Conservation (phyloP, 2,888 invertebrate genomes). For the Clusia tigrina region DNA sequence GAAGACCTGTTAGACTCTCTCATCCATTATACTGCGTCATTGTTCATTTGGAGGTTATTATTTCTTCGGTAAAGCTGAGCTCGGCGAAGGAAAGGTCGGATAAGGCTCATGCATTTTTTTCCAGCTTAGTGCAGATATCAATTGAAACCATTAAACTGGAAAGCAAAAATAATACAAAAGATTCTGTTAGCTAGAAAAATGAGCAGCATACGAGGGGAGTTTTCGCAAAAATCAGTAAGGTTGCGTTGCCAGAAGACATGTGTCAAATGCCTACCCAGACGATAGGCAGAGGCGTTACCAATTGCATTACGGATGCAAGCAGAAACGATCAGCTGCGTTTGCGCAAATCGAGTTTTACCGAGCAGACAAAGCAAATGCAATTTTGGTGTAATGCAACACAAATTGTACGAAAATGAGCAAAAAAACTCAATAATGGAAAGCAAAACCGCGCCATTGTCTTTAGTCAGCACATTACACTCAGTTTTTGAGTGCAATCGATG, state of each 20-base stretch:
- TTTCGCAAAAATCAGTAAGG: not conserved
- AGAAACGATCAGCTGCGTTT: not conserved
- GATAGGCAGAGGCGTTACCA: not conserved
- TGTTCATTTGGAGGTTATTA: too few species aligned
- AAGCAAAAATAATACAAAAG: too few species aligned
- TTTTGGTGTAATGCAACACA: not conserved
- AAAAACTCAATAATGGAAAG: not conserved
- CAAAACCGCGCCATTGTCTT: not conserved
- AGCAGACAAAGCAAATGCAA: not conserved
- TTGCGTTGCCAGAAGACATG: not conserved
- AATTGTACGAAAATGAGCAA: not conserved
- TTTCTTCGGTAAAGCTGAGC: too few species aligned
- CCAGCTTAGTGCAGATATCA: too few species aligned
- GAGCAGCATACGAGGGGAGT: not conserved
- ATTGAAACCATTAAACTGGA: too few species aligned
- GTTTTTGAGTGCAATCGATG: not conserved
- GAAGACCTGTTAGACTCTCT: too few species aligned
- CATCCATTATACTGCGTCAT: too few species aligned
- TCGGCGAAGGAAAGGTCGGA: too few species aligned
- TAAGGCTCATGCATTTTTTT: too few species aligned
- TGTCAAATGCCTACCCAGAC: not conserved
- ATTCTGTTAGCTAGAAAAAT: too few species aligned
- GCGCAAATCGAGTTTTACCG: constrained; percentile 19
- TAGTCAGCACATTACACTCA: not conserved
- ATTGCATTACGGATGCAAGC: not conserved